A percentile compares a stretch with the other conserved stretches of the same genome.
Conservation (phyloP, 2,888 invertebrate genomes). For the Drosophila hamatofila region DNA sequence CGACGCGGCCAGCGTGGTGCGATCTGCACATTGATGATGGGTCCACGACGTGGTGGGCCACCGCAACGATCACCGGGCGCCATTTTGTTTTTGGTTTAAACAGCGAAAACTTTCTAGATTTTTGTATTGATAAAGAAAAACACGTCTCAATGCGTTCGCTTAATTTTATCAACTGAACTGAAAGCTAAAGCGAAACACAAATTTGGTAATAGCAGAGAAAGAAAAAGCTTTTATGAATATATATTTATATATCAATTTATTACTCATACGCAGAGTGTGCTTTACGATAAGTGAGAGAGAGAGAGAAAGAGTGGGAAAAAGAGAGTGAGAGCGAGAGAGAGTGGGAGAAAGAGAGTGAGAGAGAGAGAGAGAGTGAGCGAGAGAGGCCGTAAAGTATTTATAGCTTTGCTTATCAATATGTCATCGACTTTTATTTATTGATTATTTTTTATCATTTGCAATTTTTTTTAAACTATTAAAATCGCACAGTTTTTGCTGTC, state of each 20-base stretch:
- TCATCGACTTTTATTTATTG: slow-evolving; percentile 1
- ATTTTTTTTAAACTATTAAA: background rate
- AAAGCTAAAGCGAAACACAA: slow-evolving; percentile 8
- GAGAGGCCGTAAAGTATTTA: slow-evolving; percentile 12
- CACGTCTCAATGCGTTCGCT: slow-evolving; percentile 51
- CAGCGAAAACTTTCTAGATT: background rate
- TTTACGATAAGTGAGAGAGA: slow-evolving; percentile 18
- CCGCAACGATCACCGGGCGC: slow-evolving; percentile 67
- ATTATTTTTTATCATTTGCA: background rate
- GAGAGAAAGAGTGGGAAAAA: background rate
- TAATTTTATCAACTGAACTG: slow-evolving; percentile 36
- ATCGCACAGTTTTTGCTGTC: background rate
- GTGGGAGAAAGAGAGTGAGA: background rate
- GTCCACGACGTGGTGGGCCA: slow-evolving; percentile 74
- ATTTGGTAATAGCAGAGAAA: slow-evolving; percentile 1
- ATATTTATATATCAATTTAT: slow-evolving; percentile 8
- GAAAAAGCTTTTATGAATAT: slow-evolving; percentile 32
- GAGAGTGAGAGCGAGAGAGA: background rate
- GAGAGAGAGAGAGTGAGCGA: background rate
- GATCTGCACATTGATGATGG: slow-evolving; percentile 75
- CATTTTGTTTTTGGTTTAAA: slow-evolving; percentile 38
- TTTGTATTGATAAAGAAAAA: background rate
- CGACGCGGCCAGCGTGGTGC: slow-evolving; percentile 74
- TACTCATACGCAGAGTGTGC: slow-evolving; percentile 54
- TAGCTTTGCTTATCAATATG: background rate